Conservation (phyloP, 2,113 vertebrate genomes). For the Microcebus jonahi region DNA sequence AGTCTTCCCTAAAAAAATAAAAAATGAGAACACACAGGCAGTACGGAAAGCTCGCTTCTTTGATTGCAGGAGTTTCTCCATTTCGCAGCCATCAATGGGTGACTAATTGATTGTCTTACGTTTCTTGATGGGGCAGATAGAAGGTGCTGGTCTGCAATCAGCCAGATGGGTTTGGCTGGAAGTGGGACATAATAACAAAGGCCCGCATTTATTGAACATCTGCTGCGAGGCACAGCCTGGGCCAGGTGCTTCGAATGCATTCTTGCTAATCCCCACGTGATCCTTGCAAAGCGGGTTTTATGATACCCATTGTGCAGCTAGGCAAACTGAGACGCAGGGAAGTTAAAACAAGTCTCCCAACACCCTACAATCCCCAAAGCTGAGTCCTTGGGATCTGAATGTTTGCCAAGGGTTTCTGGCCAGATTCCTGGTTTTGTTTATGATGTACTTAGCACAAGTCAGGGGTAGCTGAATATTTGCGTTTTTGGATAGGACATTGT, state of each 20-base stretch:
- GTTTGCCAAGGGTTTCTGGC: neutral
- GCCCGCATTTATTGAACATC: neutral
- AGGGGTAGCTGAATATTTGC: neutral
- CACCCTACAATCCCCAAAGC: neutral
- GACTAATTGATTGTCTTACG: neutral
- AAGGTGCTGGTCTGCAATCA: neutral
- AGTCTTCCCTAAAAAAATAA: neutral
- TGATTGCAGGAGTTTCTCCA: neutral
- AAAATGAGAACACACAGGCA: neutral
- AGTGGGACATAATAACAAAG: neutral
- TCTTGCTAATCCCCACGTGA: neutral
- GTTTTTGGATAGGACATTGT: conserved; percentile 8
- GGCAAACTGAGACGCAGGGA: neutral
- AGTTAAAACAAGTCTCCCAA: neutral
- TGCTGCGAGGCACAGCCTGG: neutral
- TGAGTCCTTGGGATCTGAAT: neutral
- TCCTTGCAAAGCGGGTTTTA: neutral
- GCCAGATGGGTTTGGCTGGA: neutral
- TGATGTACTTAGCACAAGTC: neutral
- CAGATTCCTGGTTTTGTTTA: neutral
- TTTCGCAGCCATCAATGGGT: neutral
- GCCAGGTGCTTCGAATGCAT: neutral
- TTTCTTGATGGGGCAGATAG: neutral
- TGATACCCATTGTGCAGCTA: neutral
- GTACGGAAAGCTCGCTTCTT: neutral